Evolutionary conservation across 2,113 vertebrate genomes (phyloP).

Genomic region (Oophaga pumilio): DNA sequence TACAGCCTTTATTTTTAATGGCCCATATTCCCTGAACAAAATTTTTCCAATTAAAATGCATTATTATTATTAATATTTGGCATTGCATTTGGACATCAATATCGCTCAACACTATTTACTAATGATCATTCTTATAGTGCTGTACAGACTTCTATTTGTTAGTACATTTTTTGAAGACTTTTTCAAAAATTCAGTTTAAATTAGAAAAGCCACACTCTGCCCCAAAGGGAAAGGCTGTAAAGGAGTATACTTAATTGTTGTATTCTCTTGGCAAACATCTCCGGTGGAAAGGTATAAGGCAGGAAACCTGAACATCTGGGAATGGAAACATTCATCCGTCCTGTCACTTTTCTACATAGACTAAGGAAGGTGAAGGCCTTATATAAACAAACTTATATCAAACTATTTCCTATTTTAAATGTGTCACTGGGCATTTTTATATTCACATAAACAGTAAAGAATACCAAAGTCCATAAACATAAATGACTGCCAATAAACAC

Average conservation of each 20-base stretch:
- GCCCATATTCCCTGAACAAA: too few species aligned
- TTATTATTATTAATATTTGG: too few species aligned
- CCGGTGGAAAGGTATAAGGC: slow-evolving; percentile 27
- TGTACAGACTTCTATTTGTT: too few species aligned
- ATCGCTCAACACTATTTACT: too few species aligned
- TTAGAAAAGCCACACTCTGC: background rate
- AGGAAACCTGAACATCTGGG: slow-evolving; percentile 32
- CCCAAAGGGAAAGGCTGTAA: background rate
- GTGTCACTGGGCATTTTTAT: slow-evolving; percentile 4
- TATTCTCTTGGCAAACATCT: background rate
- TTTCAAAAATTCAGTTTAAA: background rate
- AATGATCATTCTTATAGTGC: too few species aligned
- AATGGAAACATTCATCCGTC: slow-evolving; percentile 11
- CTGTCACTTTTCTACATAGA: slow-evolving; percentile 14
- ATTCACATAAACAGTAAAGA: slow-evolving; percentile 16
- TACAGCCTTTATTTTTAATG: background rate
- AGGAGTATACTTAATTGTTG: background rate
- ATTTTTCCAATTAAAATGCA: too few species aligned
- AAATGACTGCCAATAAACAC: slow-evolving; percentile 27
- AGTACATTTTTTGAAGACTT: too few species aligned
- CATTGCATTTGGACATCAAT: too few species aligned
- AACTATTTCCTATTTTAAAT: slow-evolving; percentile 30
- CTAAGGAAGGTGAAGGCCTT: slow-evolving; percentile 25
- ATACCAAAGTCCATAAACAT: slow-evolving; percentile 16
- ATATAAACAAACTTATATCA: slow-evolving; percentile 32